These are phyloP conservation scores for Babylonia areolata DNA, from an alignment of 1,140 invertebrate species.

Conservation along the genomic window DNA sequence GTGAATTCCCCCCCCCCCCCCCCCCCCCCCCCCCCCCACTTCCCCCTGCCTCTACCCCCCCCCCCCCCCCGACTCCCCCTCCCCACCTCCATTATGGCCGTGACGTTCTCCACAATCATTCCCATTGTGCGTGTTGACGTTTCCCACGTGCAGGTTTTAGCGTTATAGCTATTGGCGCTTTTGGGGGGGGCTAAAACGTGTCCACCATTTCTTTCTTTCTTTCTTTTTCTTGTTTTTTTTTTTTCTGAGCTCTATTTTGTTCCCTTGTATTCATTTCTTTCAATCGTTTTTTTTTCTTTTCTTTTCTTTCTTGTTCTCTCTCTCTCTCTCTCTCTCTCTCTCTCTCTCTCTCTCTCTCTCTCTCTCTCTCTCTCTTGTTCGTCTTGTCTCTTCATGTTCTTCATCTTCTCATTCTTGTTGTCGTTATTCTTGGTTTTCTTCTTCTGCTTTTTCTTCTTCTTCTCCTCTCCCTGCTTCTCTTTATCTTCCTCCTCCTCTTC, in stretches of 20 bases:
- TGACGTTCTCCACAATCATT: too few relatives aligned
- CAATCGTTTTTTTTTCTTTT: not conserved
- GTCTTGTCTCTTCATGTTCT: not conserved
- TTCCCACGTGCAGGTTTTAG: too few relatives aligned
- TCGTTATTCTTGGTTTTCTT: not conserved
- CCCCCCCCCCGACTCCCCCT: not conserved
- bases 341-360: constrained; percentile 43
- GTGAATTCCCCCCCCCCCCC: constrained; percentile 29
- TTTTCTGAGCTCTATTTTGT: not conserved
- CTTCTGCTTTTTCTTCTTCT: constrained; percentile 34
- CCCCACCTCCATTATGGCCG: not conserved
- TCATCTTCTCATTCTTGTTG: not conserved
- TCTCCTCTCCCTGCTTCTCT: not conserved
- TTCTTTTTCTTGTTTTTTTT: not conserved
- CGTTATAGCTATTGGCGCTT: too few relatives aligned
- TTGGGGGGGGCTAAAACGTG: not conserved
- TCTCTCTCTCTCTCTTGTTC: not conserved
- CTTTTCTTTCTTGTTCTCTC: constrained; percentile 36
- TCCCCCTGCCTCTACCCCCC: not conserved
- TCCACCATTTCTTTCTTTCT: not conserved
- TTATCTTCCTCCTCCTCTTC: not conserved
- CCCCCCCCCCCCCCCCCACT: not conserved
- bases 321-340: constrained; percentile 35
- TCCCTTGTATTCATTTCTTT: not conserved
- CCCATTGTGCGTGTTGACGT: too few relatives aligned